Evolutionary conservation across 30 jellyfish, hydroid and myxozoan genomes (phyloP), one percentile per base, ranked within the genome.

Genomic region (Catostylus mosaicus): DNA sequence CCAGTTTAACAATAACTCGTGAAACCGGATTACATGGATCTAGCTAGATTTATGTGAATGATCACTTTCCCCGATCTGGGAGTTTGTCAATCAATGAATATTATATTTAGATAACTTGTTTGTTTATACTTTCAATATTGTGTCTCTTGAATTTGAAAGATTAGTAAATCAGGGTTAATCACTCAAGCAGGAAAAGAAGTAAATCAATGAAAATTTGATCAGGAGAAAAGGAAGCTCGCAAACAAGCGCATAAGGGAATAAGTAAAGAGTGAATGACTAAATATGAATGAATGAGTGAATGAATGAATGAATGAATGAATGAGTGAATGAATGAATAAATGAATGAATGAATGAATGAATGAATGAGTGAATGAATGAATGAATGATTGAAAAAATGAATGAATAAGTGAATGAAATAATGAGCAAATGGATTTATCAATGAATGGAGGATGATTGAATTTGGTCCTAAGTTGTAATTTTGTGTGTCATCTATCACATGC

Each of bases 21-120:
- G 74, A 81, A 81, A 81, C 91, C 65, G 64, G 91, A 81, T 81
- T 81, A 81, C 67, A 67, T 32, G 81, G 78, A 81, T 67, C 71
- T 56, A 62, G 20, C 43, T 34, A 51, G 88, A 77, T 77, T 76
- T 81, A 56, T 56, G 73, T 66, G 27, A 30, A 72, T 56, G 83
- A 80, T 80, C 90, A 66, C 82, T 80, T 64, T 38, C 27, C 77
- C 50, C 20, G 78, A 50, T 50, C 90, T 30, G 18, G 8, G 51
- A 70, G 47, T 34, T 34, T 50, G 86, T 75, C 74, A 75, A 34
- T 75, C 75, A 75, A 56, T 75, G 84, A 20, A 46, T 52, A 34
- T 32, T 0, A 16, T 50, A 29, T 16, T 30, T 27, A 52, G 22
- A 30, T 69, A 0, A 14, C 20, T 2, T 27, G 37, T 6, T 27